Evolutionary conservation across 2,888 invertebrate genomes (phyloP).

Genomic region (Macrosiphum euphorbiae): DNA sequence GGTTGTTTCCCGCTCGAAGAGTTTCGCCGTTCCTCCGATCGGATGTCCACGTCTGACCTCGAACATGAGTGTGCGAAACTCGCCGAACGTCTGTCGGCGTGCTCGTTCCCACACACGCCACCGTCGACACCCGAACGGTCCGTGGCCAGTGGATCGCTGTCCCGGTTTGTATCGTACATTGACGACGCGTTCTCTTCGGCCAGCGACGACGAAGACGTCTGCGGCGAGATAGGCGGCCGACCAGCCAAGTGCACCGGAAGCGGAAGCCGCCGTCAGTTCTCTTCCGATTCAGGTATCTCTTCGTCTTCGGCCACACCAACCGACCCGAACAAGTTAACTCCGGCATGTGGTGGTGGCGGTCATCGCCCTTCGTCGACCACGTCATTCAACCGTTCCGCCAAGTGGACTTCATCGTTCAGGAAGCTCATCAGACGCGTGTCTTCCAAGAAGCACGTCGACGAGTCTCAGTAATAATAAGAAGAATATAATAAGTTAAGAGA

Average conservation of each 20-base stretch:
- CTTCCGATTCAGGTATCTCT: conserved; percentile 72
- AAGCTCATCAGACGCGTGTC: conserved; percentile 71
- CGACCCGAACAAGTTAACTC: conserved; percentile 40
- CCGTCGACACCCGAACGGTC: conserved; percentile 57
- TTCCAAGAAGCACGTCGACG: conserved; percentile 55
- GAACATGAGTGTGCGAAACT: conserved; percentile 67
- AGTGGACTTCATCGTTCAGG: conserved; percentile 77
- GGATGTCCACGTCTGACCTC: conserved; percentile 66
- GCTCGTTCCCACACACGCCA: conserved; percentile 68
- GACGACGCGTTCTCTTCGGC: conserved; percentile 67
- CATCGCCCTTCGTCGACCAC: conserved; percentile 65
- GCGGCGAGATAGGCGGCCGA: conserved; percentile 53
- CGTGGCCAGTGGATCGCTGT: conserved; percentile 66
- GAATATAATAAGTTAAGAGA: neutral
- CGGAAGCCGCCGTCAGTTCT: conserved; percentile 67
- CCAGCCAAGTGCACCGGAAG: conserved; percentile 67
- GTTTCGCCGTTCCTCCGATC: conserved; percentile 72
- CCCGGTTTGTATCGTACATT: conserved; percentile 69
- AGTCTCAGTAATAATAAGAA: conserved; percentile 9
- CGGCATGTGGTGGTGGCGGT: conserved; percentile 26
- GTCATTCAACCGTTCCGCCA: conserved; percentile 70
- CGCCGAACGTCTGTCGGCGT: conserved; percentile 68
- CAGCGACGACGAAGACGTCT: conserved; percentile 67
- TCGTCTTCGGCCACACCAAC: conserved; percentile 72
- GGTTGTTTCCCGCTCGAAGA: conserved; percentile 73